Percentiles rank a stretch among this genome's conserved stretches.
These are phyloP conservation scores for Drosophila nebulosa DNA, from an alignment of 1,140 invertebrate species.

Conservation along the genomic window DNA sequence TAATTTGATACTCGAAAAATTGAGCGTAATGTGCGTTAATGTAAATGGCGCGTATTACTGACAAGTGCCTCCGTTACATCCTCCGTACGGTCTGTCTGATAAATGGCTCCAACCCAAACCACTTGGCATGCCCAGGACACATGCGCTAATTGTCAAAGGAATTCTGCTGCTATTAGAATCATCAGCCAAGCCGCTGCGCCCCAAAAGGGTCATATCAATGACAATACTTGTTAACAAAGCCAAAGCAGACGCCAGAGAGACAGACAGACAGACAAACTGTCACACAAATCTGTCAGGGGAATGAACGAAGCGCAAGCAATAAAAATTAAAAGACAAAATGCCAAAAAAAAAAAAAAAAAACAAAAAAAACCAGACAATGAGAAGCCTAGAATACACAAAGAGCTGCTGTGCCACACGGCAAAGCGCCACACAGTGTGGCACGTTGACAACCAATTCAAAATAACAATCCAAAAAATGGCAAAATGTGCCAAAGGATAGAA, in stretches of 20 bases:
- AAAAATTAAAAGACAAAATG: conserved; percentile 64
- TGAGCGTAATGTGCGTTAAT: conserved; percentile 78
- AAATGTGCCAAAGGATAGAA: neutral
- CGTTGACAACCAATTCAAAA: conserved; percentile 73
- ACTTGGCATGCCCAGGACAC: conserved; percentile 39
- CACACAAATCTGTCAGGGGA: conserved; percentile 48
- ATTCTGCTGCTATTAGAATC: conserved; percentile 3
- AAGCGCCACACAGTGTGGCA: neutral
- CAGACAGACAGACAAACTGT: neutral
- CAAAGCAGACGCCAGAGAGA: neutral
- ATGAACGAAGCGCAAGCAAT: conserved; percentile 32
- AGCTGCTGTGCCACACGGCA: neutral
- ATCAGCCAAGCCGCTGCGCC: neutral
- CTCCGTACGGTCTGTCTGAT: conserved; percentile 20
- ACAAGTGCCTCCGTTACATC: conserved; percentile 72
- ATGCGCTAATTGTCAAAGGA: conserved; percentile 57
- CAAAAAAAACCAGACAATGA: neutral
- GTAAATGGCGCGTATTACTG: conserved; percentile 80
- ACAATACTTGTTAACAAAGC: conserved; percentile 29
- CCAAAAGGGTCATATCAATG: conserved; percentile 34
- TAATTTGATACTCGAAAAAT: conserved; percentile 74
- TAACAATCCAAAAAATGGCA: conserved; percentile 27
- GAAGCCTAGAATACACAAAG: conserved; percentile 20
- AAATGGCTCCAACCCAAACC: conserved; percentile 9
- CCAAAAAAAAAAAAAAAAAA: conserved; percentile 41